phyloP scores from a whole-genome alignment of 2,888 invertebrate genomes.

The Erannis defoliaria region DNA sequence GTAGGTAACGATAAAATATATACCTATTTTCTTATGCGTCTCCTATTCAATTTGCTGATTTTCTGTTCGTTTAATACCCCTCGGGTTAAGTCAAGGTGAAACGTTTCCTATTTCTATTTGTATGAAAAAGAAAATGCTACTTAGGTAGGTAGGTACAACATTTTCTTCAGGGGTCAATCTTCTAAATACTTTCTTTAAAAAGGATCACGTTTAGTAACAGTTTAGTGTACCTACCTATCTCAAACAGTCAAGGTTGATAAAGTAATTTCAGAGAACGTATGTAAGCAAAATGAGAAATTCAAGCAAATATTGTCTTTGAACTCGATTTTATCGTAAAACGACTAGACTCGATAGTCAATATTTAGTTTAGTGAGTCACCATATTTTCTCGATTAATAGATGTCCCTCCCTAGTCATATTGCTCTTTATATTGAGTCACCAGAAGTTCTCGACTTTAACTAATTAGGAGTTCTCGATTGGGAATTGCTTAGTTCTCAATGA shows the following conservation, averaged over 20 bases:
- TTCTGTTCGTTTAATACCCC: constrained; percentile 2
- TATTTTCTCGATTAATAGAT: background rate
- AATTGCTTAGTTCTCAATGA: background rate
- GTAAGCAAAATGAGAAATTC: constrained; percentile 26
- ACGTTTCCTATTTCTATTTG: constrained; percentile 11
- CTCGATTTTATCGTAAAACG: constrained; percentile 19
- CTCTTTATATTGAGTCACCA: background rate
- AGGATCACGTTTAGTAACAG: background rate
- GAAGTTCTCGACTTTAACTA: background rate
- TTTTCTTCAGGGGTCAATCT: background rate
- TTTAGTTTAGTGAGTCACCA: constrained; percentile 20
- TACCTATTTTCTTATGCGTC: background rate
- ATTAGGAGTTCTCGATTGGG: background rate
- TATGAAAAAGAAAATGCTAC: constrained; percentile 1
- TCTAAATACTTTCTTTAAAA: constrained; percentile 10
- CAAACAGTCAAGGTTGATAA: constrained; percentile 26
- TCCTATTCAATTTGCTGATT: background rate
- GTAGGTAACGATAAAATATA: constrained; percentile 8
- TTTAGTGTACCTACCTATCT: constrained; percentile 12
- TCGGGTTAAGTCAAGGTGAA: no score
- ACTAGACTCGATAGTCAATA: constrained; percentile 9
- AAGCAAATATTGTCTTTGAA: constrained; percentile 26
- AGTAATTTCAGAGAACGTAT: constrained; percentile 23
- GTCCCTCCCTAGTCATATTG: background rate
- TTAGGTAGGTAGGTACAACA: background rate